These are phyloP conservation scores for Azemiops feae DNA, from an alignment of 2,113 vertebrate species.

Conservation along the genomic window DNA sequence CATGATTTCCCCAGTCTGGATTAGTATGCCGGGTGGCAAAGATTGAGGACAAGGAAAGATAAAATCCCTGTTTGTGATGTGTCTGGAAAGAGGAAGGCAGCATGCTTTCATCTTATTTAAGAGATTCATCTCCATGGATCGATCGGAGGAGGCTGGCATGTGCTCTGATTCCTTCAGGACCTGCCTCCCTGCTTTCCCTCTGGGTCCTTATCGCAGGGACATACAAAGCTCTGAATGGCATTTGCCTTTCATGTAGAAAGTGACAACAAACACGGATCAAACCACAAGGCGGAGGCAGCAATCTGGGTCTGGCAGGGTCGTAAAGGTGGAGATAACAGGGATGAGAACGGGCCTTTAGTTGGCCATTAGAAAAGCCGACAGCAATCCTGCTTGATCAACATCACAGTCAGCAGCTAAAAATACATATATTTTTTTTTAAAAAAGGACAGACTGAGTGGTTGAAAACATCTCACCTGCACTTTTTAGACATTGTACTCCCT, in stretches of 20 bases:
- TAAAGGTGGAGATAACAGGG: conserved; percentile 32
- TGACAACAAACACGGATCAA: conserved; percentile 36
- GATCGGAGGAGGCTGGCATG: conserved; percentile 58
- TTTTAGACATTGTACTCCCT: background rate
- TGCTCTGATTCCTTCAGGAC: conserved; percentile 67
- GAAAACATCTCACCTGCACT: conserved; percentile 15
- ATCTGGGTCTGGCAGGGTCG: conserved; percentile 34
- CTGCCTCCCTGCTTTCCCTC: conserved; percentile 66
- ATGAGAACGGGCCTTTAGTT: background rate
- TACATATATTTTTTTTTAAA: conserved; percentile 18
- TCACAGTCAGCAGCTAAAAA: conserved; percentile 6
- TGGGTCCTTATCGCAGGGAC: conserved; percentile 63
- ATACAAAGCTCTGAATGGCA: conserved; percentile 57
- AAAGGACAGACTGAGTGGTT: background rate
- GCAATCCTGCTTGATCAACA: conserved; percentile 2
- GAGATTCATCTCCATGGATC: conserved; percentile 62
- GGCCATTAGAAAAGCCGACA: conserved; percentile 32
- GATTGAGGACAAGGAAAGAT: background rate
- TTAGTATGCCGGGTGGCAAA: background rate
- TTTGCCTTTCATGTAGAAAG: conserved; percentile 67
- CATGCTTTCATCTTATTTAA: conserved; percentile 68
- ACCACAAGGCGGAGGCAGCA: background rate
- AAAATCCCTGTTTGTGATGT: conserved; percentile 27
- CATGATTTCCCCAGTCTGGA: background rate
- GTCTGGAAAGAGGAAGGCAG: conserved; percentile 49